Evolutionary conservation across 2,888 invertebrate species (phyloP).

Genomic region (Catocala fraxini): DNA sequence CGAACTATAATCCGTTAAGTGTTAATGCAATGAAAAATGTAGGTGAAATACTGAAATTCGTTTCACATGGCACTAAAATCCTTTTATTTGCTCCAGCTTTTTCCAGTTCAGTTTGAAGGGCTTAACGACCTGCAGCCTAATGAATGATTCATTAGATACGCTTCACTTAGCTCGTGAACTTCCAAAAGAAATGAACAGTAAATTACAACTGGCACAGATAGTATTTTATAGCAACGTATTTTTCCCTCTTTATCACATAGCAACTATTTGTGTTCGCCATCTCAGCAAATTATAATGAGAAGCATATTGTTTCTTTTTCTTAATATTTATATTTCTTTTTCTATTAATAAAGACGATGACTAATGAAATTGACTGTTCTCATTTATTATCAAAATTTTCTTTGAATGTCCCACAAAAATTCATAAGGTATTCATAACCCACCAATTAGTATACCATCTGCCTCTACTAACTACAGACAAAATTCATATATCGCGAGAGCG

Average conservation of each 20-base stretch:
- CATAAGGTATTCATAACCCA: no score
- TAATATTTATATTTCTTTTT: no score
- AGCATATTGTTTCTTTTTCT: background rate
- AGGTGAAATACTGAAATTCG: background rate
- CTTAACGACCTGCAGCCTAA: conserved; percentile 31
- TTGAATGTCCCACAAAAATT: no score
- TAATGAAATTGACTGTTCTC: no score
- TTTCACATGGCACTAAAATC: background rate
- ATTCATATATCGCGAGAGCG: no score
- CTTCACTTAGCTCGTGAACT: conserved; percentile 16
- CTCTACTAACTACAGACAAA: no score
- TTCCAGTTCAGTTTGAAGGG: conserved; percentile 11
- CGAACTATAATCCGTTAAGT: no score
- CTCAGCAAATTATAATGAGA: no score
- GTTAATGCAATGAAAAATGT: background rate
- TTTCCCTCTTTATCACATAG: background rate
- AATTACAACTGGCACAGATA: background rate
- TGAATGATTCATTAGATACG: conserved; percentile 33
- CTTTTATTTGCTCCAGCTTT: conserved; percentile 6
- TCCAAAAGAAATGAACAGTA: conserved; percentile 10
- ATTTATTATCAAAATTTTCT: no score
- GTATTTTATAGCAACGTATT: background rate
- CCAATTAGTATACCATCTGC: no score
- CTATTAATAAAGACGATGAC: no score
- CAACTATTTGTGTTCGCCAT: no score